A percentile compares a stretch with the other conserved stretches of the same genome.
These are phyloP conservation scores for Neotoxoptera formosana DNA, from an alignment of 1,140 invertebrate species.

Conservation along the genomic window DNA sequence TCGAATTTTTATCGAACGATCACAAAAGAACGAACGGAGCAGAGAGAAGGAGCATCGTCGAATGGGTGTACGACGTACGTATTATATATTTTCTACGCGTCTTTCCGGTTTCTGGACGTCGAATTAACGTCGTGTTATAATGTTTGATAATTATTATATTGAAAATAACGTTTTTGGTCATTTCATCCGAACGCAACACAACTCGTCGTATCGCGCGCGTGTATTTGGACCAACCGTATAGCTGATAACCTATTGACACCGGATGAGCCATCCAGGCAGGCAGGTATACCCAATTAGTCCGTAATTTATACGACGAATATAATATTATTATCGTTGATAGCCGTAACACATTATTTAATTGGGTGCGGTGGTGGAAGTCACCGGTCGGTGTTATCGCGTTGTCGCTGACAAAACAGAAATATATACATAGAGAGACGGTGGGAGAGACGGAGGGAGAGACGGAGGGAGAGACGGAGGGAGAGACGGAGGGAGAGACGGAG, in stretches of 20 bases:
- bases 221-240: slow-evolving; percentile 39
- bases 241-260: slow-evolving; percentile 57
- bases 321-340: slow-evolving; percentile 15
- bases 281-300: slow-evolving; percentile 42
- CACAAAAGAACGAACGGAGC: slow-evolving; percentile 40
- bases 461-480: background rate
- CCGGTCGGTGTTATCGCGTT: background rate
- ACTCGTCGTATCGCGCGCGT: too few species aligned
- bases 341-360: slow-evolving; percentile 41
- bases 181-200: slow-evolving; percentile 33
- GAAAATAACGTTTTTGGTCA: slow-evolving; percentile 48
- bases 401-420: background rate
- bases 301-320: slow-evolving; percentile 54
- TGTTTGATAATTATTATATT: slow-evolving; percentile 35
- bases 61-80: background rate
- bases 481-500: background rate
- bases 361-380: background rate
- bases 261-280: slow-evolving; percentile 13
- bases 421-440: background rate
- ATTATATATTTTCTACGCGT: background rate
- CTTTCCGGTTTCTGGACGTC: slow-evolving; percentile 48
- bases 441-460: background rate
- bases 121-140: slow-evolving; percentile 50
- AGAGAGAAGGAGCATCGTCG: background rate
- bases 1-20: slow-evolving; percentile 50